Base-by-base conservation (phyloP, 2,113 vertebrate genomes). In the Cavia porcellus region DNA sequence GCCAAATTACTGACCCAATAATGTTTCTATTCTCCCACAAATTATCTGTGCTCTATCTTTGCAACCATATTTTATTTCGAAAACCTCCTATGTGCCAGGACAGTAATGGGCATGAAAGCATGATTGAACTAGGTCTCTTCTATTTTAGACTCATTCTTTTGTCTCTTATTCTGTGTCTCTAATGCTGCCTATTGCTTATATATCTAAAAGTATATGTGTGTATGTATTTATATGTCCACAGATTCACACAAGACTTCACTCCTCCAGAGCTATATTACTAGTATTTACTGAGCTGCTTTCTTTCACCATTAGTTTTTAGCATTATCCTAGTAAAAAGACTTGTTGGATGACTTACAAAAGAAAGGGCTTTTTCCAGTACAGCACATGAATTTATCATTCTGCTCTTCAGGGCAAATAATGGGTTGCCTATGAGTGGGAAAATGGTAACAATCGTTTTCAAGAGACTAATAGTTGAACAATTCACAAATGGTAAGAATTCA, bases 401-500 rank as follows among this genome's bases (percentile, higher is more conserved):
- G 45, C 96, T 98, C 82, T 70, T 97, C 89, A 96, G 95, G 96
- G 86, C 68, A 96, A 59, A 86, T 84, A 64, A 98, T 94, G 95
- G 45, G 72, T 84, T 97, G 86, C 86, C 83, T 96, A 47, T 92
- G 97, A 95, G 90, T 94, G 92, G 81, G 95, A 96, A 96, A 98
- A 96, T 97, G 93, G 81, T 84, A 97, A 93, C 98, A 88, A 94
- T 86, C 92, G 64, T 97, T 97, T 94, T 98, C 97, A 98, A 95
- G 95, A 80, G 79, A 61, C 86, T 96, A 97, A 97, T 94, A 96
- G 86, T 72, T 95, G 62, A 52, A 97, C 89, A 97, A 38, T 38
- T 38, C 38, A 38, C 38, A 38, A 38, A 38, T 96, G 91, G 20
- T 30, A 96, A 91, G 59, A 19, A 0, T 86, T 92, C 79, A 57